Percentiles rank a stretch among this genome's conserved stretches.
Conservation (phyloP, 2,888 invertebrate genomes). For the Amphiduros pacificus region DNA sequence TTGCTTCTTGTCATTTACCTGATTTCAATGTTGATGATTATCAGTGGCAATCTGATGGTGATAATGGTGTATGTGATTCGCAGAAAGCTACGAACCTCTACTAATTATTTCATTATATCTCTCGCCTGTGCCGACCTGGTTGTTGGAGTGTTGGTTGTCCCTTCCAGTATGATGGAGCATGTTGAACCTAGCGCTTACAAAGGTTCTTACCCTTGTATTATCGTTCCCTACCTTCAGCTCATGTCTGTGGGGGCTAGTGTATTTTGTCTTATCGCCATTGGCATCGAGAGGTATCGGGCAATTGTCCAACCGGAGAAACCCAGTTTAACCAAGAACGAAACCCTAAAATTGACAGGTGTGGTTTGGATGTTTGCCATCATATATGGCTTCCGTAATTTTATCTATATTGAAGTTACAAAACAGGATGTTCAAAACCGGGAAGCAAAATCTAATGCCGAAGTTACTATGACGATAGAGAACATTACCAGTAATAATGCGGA, state of each 20-base stretch:
- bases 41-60: background rate
- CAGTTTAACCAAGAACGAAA: background rate
- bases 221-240: background rate
- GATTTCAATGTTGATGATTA: background rate
- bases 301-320: background rate
- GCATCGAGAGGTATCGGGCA: background rate
- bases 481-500: background rate
- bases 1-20: background rate
- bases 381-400: background rate
- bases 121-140: background rate
- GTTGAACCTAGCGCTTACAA: background rate
- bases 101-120: background rate
- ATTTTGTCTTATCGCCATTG: background rate
- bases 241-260: background rate
- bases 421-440: too few species aligned
- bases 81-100: background rate
- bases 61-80: background rate
- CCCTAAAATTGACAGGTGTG: background rate
- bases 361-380: background rate
- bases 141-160: background rate
- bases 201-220: background rate
- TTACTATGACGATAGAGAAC: too few species aligned
- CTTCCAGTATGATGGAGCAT: background rate
- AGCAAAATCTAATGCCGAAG: too few species aligned
- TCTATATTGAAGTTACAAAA: background rate